These are phyloP conservation scores for Nothoprocta perdicaria DNA, from an alignment of 2,113 vertebrate species.

Conservation along the genomic window DNA sequence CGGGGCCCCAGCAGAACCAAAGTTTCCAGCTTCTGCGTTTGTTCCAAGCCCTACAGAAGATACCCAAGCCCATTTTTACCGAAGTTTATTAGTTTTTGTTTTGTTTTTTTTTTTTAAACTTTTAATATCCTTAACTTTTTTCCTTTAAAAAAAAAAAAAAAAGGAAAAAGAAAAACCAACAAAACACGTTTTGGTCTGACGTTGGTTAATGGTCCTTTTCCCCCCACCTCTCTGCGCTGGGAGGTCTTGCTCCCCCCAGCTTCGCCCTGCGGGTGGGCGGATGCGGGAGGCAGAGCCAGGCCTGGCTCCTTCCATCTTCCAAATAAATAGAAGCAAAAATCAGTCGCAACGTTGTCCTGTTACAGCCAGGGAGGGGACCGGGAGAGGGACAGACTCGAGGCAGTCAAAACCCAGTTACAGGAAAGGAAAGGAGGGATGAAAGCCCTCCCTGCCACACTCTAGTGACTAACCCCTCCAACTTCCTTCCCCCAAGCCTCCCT, in stretches of 20 bases:
- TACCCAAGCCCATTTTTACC: not conserved
- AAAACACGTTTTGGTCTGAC: conserved; percentile 76
- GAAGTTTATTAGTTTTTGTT: conserved; percentile 76
- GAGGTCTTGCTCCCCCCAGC: not conserved
- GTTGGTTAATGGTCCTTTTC: conserved; percentile 75
- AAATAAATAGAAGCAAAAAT: conserved; percentile 72
- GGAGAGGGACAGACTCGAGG: not conserved
- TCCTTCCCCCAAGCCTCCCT: not conserved
- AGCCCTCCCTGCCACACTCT: not conserved
- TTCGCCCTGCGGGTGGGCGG: not conserved
- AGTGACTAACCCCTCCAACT: not conserved
- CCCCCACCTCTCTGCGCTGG: conserved; percentile 37
- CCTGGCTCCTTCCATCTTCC: conserved; percentile 18
- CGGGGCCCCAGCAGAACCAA: not conserved
- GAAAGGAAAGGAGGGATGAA: not conserved
- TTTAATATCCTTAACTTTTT: conserved; percentile 77
- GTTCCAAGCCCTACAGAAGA: not conserved
- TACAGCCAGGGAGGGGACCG: not conserved
- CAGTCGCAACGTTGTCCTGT: conserved; percentile 40
- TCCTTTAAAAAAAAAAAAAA: conserved; percentile 30
- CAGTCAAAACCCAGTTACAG: not conserved
- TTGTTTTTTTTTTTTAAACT: not conserved
- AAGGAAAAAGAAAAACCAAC: not conserved
- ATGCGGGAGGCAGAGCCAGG: not conserved
- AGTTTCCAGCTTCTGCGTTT: not conserved